Evolutionary conservation across 2,888 invertebrate genomes (phyloP), one percentile per base, ranked within the genome.

Genomic region (Antheraea yamamai): DNA sequence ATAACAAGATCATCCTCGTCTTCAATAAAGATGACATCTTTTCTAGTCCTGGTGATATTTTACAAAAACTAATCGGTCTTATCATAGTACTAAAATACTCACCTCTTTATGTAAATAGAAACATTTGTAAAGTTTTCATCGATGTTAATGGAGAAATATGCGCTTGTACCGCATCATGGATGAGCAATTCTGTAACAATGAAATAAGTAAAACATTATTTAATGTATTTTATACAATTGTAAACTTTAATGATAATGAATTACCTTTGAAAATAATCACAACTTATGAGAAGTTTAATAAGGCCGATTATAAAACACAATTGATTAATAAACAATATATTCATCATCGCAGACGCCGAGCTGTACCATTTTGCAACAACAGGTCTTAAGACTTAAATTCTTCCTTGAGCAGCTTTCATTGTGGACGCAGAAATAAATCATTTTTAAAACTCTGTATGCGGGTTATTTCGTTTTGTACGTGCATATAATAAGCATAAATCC

Each of bases 161-260:
- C 70, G 70, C 39, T 70, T 70, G 70, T 70, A 70, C 70, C 70
- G 70, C 70, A 70, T 70, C 39, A 39, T 70, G 70, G n/a, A 39
- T 39, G 39, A 4, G 4, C 7, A 7, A 39, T 39, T n/a, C 70
- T 70, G 70, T 70, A 70, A 70, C 70, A 70, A 70, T 70, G 39
- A 14, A 70, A 70, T 12, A 70, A 70, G 39, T 35, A 66, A 35
- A 66, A 30, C 6, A 8, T 14, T 66, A 68, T 1, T 35, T 68
- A 35, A 39, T 70, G 39, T 70, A 8, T 39, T 39, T 4, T 39
- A 39, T 30, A 26, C 64, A 16, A 26, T 14, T 16, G 30, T 23
- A 8, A 16, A 16, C 30, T 30, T 66, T 12, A 64, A 26, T 12
- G 14, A 66, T 26, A 2, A 61, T 10, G 61, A 61, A 23, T 10